Conservation (phyloP, 2,888 invertebrate genomes). For the Danaus chrysippus region DNA sequence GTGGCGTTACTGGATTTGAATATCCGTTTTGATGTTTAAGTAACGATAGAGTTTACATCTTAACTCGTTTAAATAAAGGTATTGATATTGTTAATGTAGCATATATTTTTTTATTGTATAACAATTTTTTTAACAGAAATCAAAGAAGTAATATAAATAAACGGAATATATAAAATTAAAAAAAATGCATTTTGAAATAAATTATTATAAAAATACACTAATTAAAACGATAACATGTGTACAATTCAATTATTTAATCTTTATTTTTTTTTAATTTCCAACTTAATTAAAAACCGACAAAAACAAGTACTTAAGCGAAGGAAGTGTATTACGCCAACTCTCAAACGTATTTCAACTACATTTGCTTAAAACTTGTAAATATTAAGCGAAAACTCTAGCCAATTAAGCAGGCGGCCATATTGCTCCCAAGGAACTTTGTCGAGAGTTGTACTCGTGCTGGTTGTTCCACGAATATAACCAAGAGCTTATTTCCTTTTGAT, state of each 20-base stretch:
- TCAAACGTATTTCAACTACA: constrained; percentile 51
- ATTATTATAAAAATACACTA: no score
- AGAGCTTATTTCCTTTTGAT: constrained; percentile 60
- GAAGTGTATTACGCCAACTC: constrained; percentile 46
- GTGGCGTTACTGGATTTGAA: constrained; percentile 48
- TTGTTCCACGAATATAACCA: constrained; percentile 48
- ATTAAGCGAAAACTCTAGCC: constrained; percentile 63
- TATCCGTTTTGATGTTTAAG: constrained; percentile 42
- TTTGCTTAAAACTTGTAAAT: constrained; percentile 66
- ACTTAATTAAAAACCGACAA: constrained; percentile 42
- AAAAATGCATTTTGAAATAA: no score
- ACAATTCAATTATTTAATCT: background rate
- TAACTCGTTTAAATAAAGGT: constrained; percentile 13
- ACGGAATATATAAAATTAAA: no score
- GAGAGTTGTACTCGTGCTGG: constrained; percentile 42
- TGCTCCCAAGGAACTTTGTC: constrained; percentile 55
- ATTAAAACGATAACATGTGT: background rate
- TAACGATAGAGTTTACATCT: constrained; percentile 9
- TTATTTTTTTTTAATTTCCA: constrained; percentile 24
- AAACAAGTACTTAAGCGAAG: constrained; percentile 39
- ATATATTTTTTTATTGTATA: no score
- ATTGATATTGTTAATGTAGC: constrained; percentile 14
- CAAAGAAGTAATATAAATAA: no score
- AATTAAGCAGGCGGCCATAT: constrained; percentile 62
- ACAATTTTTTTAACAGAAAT: no score